phyloP scores from a whole-genome alignment of 2,888 invertebrate species.

The Abscondita cerata region DNA sequence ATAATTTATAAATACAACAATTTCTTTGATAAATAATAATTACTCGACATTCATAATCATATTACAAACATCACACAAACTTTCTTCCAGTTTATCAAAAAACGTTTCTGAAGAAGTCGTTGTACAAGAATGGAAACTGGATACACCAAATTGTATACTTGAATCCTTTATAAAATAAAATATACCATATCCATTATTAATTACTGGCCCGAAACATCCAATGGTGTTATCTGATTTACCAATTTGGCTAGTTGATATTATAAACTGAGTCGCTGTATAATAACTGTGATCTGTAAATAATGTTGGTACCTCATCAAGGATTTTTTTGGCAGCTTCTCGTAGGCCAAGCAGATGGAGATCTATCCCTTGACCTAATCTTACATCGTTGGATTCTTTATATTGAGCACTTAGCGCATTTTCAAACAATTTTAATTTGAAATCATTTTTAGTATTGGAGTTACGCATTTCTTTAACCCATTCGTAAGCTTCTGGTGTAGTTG shows the following conservation, averaged over 20 bases:
- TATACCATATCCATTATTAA: neutral
- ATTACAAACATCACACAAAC: too few species aligned
- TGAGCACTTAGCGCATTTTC: constrained; percentile 86
- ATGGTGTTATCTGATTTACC: neutral
- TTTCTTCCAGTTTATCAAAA: too few species aligned
- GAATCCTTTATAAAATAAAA: neutral
- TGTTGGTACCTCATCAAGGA: constrained; percentile 66
- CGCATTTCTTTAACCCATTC: neutral
- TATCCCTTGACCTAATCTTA: constrained; percentile 89
- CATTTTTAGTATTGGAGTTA: constrained; percentile 66
- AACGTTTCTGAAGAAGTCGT: too few species aligned
- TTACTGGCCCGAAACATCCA: neutral
- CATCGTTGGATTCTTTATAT: constrained; percentile 91
- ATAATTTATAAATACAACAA: too few species aligned
- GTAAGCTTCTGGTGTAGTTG: neutral
- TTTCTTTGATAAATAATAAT: too few species aligned
- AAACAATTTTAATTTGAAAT: constrained; percentile 62
- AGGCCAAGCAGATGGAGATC: constrained; percentile 95
- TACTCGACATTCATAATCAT: too few species aligned
- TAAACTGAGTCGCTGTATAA: constrained; percentile 83
- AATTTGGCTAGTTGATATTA: constrained; percentile 96
- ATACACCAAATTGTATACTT: too few species aligned
- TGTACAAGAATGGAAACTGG: too few species aligned
- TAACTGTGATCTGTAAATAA: constrained; percentile 87
- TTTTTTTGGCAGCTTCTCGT: constrained; percentile 80